These are phyloP conservation scores for Harpegnathos saltator DNA, from an alignment of 1,140 invertebrate genomes.

Conservation along the genomic window DNA sequence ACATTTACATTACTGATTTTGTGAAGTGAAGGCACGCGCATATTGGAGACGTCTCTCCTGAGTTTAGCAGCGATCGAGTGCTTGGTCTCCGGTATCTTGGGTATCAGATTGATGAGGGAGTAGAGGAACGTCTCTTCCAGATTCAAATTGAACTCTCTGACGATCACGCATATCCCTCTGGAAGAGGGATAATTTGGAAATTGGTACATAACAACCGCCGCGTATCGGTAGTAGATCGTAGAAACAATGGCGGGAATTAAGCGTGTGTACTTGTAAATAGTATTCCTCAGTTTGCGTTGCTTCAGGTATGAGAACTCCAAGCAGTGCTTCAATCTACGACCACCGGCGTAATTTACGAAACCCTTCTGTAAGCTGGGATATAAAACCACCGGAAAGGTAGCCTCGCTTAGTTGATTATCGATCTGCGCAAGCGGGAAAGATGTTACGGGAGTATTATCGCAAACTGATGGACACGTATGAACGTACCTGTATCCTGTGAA, in stretches of 20 bases:
- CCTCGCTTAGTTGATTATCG: conserved; percentile 92
- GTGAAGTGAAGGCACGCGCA: conserved; percentile 64
- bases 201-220: conserved; percentile 18
- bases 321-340: conserved; percentile 88
- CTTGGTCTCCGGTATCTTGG: conserved; percentile 77
- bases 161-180: conserved; percentile 89
- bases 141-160: conserved; percentile 91
- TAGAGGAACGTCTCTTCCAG: conserved; percentile 91
- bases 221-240: background rate
- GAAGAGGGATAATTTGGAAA: conserved; percentile 60
- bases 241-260: background rate
- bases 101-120: conserved; percentile 77
- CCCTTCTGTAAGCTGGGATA: conserved; percentile 86
- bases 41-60: conserved; percentile 78
- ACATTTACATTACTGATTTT: conserved; percentile 58
- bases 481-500: conserved; percentile 89
- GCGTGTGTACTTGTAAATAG: conserved; percentile 87
- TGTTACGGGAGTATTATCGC: conserved; percentile 11
- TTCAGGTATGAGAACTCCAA: conserved; percentile 90
- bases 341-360: conserved; percentile 81
- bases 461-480: no score
- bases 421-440: conserved; percentile 86
- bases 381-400: conserved; percentile 92
- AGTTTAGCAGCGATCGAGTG: conserved; percentile 78
- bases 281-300: conserved; percentile 87